These are phyloP conservation scores for Colostygia pectinataria DNA, from an alignment of 2,888 invertebrate genomes.

Conservation along the genomic window DNA sequence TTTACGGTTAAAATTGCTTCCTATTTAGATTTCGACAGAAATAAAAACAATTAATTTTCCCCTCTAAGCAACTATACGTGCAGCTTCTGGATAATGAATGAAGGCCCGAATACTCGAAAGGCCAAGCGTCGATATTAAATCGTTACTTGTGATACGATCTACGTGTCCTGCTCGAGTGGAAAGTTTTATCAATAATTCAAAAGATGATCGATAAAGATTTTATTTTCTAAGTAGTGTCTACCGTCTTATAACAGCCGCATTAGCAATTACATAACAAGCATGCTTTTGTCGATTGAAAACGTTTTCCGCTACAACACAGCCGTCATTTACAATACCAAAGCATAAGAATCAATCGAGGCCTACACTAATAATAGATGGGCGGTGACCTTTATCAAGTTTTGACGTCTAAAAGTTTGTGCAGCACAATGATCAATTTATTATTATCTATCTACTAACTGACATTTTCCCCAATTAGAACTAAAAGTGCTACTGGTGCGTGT, in stretches of 20 bases:
- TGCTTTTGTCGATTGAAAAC: background rate
- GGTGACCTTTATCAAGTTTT: conserved; percentile 35
- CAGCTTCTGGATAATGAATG: conserved; percentile 21
- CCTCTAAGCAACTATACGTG: conserved; percentile 17
- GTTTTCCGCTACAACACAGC: background rate
- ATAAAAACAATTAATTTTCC: conserved; percentile 12
- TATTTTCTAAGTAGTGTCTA: conserved; percentile 4
- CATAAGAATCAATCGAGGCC: conserved; percentile 11
- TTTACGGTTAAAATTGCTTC: background rate
- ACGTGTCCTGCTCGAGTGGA: conserved; percentile 35
- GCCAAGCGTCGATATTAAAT: conserved; percentile 38
- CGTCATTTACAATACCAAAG: background rate
- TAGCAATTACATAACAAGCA: background rate
- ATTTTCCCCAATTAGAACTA: conserved; percentile 3
- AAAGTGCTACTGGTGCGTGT: background rate
- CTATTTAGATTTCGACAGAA: conserved; percentile 4
- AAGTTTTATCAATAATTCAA: conserved; percentile 56
- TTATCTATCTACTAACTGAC: background rate
- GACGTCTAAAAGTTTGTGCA: conserved; percentile 23
- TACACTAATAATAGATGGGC: conserved; percentile 29
- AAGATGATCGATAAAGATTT: conserved; percentile 44
- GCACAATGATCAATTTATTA: conserved; percentile 13
- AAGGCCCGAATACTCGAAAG: conserved; percentile 27
- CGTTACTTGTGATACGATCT: conserved; percentile 35
- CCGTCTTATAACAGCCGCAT: background rate